Evolutionary conservation across 2,888 invertebrate genomes (phyloP), one percentile per base, ranked within the genome.

Genomic region (Pelosia muscerda): DNA sequence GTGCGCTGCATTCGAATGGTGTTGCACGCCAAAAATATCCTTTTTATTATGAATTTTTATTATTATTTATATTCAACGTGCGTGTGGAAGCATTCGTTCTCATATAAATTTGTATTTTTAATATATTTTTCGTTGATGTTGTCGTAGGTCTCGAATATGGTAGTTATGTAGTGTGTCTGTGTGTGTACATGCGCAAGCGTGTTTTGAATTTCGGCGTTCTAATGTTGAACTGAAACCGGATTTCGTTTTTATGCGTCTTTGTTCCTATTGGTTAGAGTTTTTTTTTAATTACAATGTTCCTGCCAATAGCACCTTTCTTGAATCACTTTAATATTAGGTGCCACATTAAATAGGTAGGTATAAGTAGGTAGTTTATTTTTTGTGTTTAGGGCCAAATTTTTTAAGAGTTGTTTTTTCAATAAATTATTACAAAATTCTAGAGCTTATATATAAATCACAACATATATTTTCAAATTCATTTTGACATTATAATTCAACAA

Each of bases 121-220:
- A 79, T 84, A 82, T 85, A 86, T 88, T 84, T 87, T 84, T 85
- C 80, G 82, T 84, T 82, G 78, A 73, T 76, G 81, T 92, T 91
- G 91, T 82, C 91, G 91, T 90, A 92, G 92, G 92, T 92, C 89
- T 82, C 71, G 87, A 84, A 84, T 84, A 77, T 82, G 78, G n/a
- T 15, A 28, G 15, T 65, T 71, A 76, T 72, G 66, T 82, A 83
- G 82, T 82, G 76, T 76, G 38, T 25, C 68, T 70, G 75, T 73
- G 22, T 31, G 66, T 82, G 84, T 77, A 82, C 81, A 75, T 74
- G 84, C 82, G 81, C 76, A 75, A 80, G 85, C 87, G 88, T 86
- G 90, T 82, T 84, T 86, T 81, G 89, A 81, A 84, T 88, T 92
- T 93, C 80, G 91, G 88, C 76, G 86, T 89, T 92, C 90, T 88